These are phyloP conservation scores for Brienomyrus longianalis DNA, from an alignment of 2,113 vertebrate genomes.

Conservation along the genomic window DNA sequence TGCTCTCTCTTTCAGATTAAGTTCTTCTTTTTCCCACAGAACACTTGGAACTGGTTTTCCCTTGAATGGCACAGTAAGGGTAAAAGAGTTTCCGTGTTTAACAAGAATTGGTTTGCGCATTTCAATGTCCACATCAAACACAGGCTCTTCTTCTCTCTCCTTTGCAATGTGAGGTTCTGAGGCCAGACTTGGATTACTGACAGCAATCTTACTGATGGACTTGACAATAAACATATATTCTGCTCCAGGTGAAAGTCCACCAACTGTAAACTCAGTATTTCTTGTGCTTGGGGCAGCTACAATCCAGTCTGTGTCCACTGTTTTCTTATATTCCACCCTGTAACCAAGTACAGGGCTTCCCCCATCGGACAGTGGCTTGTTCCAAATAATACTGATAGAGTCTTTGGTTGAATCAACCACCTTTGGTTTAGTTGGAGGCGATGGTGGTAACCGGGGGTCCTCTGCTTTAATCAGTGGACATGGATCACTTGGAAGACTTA, in stretches of 20 bases:
- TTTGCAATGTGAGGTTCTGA: slow-evolving; percentile 73
- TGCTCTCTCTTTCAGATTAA: slow-evolving; percentile 81
- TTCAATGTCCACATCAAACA: slow-evolving; percentile 88
- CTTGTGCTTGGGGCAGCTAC: slow-evolving; percentile 77
- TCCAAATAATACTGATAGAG: slow-evolving; percentile 78
- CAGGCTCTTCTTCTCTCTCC: slow-evolving; percentile 87
- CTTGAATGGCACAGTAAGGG: slow-evolving; percentile 83
- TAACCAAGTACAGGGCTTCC: slow-evolving; percentile 83
- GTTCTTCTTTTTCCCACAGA: slow-evolving; percentile 77
- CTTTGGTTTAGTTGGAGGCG: slow-evolving; percentile 83
- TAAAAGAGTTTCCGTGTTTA: slow-evolving; percentile 84
- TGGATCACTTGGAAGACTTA: slow-evolving; percentile 82
- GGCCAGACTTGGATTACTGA: slow-evolving; percentile 71
- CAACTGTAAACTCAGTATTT: slow-evolving; percentile 83
- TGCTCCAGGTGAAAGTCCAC: slow-evolving; percentile 70
- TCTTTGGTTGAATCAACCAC: slow-evolving; percentile 74
- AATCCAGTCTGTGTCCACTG: slow-evolving; percentile 81
- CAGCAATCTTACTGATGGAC: slow-evolving; percentile 85
- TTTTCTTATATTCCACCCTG: slow-evolving; percentile 82
- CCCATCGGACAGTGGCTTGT: slow-evolving; percentile 81
- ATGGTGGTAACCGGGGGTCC: slow-evolving; percentile 78
- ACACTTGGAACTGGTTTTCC: slow-evolving; percentile 82
- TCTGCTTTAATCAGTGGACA: slow-evolving; percentile 72
- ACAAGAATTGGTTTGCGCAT: slow-evolving; percentile 84
- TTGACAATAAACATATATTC: slow-evolving; percentile 86